These are phyloP conservation scores for Drosophila leontia DNA, from an alignment of 1,140 invertebrate genomes.

Conservation along the genomic window DNA sequence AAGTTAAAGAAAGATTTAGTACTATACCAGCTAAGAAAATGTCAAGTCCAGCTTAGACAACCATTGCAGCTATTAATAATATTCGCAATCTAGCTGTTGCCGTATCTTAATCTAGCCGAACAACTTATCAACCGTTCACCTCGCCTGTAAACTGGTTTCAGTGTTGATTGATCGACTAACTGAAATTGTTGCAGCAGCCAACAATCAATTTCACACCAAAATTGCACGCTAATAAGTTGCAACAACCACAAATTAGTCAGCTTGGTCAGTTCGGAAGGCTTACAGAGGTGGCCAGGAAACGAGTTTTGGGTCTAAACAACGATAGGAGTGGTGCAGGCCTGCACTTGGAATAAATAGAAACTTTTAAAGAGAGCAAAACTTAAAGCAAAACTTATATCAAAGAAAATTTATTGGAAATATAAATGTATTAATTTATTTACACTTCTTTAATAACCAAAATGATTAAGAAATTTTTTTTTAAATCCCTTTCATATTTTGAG, in stretches of 20 bases:
- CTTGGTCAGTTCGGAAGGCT: conserved; percentile 6
- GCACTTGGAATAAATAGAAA: background rate
- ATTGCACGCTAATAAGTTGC: conserved; percentile 52
- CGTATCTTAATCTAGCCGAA: conserved; percentile 21
- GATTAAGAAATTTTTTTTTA: background rate
- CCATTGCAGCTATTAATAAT: conserved; percentile 24
- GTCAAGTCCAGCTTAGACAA: background rate
- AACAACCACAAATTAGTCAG: conserved; percentile 44
- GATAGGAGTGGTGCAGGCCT: background rate
- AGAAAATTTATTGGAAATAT: too few relatives aligned
- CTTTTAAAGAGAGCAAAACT: accelerated
- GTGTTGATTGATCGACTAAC: conserved; percentile 46
- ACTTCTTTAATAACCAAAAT: background rate
- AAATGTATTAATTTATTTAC: too few relatives aligned
- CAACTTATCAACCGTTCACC: conserved; percentile 42
- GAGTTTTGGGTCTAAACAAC: conserved; percentile 19
- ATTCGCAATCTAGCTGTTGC: conserved; percentile 16
- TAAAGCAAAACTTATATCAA: background rate
- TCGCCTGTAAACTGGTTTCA: conserved; percentile 27
- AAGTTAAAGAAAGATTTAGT: background rate
- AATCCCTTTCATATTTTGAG: background rate
- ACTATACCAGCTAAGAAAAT: background rate
- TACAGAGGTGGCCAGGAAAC: conserved; percentile 15
- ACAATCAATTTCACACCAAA: conserved; percentile 55
- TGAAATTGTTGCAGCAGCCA: conserved; percentile 42